Conservation (phyloP, 2,797 vertebrate species). For the Sardinella longiceps region DNA sequence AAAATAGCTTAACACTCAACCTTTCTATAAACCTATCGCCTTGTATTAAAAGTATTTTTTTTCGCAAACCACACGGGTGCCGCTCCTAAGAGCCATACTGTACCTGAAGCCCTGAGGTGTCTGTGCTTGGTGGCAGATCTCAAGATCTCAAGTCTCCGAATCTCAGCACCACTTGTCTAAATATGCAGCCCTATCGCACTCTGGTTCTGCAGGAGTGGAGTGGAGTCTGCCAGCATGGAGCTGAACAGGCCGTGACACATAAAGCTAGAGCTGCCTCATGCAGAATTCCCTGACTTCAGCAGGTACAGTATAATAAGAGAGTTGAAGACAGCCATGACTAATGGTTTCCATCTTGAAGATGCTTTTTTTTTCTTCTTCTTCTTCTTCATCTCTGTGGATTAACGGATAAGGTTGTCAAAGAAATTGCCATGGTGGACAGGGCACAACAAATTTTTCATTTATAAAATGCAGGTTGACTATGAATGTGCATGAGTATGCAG, state of each 20-base stretch:
- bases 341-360: neutral
- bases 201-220: neutral
- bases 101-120: neutral
- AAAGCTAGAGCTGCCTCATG: neutral
- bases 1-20: constrained; percentile 57
- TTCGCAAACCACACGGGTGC: neutral
- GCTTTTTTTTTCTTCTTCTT: neutral
- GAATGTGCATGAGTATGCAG: neutral
- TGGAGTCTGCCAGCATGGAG: neutral
- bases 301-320: neutral
- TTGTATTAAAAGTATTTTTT: neutral
- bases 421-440: neutral
- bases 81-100: neutral
- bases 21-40: constrained; percentile 22
- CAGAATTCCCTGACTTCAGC: constrained; percentile 1
- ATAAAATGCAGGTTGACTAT: neutral
- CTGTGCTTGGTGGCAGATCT: constrained; percentile 7
- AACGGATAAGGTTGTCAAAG: constrained; percentile 23
- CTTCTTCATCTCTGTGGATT: neutral
- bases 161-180: neutral
- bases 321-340: constrained; percentile 6
- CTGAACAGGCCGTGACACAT: neutral
- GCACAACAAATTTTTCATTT: neutral
- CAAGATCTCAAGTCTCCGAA: neutral
- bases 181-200: neutral